Conservation (phyloP, 1,140 invertebrate genomes). For the Parasteatoda tepidariorum region DNA sequence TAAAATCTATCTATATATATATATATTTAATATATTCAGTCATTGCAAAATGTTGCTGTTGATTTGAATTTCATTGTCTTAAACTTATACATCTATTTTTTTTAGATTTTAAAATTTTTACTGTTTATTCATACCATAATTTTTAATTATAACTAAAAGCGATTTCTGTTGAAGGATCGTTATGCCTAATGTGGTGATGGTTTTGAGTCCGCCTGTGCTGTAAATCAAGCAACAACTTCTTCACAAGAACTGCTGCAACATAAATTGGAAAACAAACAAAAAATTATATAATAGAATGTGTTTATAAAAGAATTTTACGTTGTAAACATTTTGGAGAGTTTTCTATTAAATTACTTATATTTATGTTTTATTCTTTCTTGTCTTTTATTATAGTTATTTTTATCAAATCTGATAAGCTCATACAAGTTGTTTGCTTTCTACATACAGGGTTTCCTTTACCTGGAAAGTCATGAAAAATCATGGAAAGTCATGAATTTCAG, state of each 20-base stretch:
- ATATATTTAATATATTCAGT: no score
- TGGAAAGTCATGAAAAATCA: no score
- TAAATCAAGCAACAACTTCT: not conserved
- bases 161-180: slow-evolving; percentile 30
- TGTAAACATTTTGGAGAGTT: slow-evolving; percentile 51
- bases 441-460: no score
- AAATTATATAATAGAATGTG: slow-evolving; percentile 45
- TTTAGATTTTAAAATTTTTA: no score
- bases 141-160: not conserved
- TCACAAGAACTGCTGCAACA: not conserved
- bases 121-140: no score
- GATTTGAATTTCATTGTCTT: not conserved
- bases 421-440: no score
- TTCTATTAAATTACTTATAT: slow-evolving; percentile 36
- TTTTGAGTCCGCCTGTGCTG: slow-evolving; percentile 34
- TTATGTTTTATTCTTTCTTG: no score
- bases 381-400: no score
- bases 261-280: not conserved
- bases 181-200: slow-evolving; percentile 56
- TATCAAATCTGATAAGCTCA: no score
- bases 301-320: slow-evolving; percentile 53
- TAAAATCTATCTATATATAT: no score
- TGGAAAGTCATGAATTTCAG: no score
- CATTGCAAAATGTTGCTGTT: not conserved
- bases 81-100: no score